Percentiles rank a stretch among this genome's conserved stretches.
These are phyloP conservation scores for Indri indri DNA, from an alignment of 2,113 vertebrate species.

Conservation along the genomic window DNA sequence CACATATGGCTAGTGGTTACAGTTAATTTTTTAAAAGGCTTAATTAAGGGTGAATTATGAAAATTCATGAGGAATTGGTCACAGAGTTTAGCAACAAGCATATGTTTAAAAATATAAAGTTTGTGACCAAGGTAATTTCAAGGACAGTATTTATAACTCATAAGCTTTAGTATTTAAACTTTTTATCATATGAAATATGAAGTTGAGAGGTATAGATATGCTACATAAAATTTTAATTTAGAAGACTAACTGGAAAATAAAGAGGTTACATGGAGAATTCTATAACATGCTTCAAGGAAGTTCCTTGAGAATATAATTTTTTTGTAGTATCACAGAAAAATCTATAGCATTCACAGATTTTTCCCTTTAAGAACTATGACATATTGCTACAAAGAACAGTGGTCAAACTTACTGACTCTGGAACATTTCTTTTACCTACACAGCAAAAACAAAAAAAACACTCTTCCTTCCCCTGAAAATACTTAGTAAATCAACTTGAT, in stretches of 20 bases:
- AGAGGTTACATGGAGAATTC: background rate
- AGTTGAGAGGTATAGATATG: background rate
- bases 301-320: background rate
- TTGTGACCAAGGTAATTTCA: constrained; percentile 2
- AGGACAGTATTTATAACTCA: constrained; percentile 35
- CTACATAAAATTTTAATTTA: constrained; percentile 26
- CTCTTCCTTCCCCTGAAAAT: background rate
- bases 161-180: background rate
- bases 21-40: background rate
- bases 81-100: background rate
- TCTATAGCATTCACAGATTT: background rate
- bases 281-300: background rate
- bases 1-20: background rate
- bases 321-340: background rate
- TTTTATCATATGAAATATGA: constrained; percentile 34
- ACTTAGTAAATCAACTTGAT: background rate
- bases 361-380: background rate
- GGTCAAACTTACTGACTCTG: background rate
- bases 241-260: constrained; percentile 38
- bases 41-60: background rate
- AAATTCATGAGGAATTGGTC: background rate
- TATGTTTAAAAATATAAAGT: background rate
- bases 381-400: background rate
- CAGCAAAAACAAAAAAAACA: background rate
- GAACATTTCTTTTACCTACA: constrained; percentile 8